Conservation (phyloP, 2,888 invertebrate species). For the Sarcophaga carnaria region DNA sequence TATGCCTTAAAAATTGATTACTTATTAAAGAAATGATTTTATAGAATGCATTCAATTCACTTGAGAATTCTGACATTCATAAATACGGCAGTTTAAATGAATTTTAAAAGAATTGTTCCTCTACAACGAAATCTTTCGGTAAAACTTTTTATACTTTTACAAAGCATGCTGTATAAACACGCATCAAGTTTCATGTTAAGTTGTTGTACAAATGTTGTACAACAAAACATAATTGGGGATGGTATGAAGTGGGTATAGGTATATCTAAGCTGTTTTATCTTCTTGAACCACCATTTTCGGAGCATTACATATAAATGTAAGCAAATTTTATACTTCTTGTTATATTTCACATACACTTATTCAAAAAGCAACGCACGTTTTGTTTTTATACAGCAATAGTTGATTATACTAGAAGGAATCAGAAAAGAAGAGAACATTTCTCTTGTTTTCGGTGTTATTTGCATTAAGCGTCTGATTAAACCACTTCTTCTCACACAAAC, state of each 20-base stretch:
- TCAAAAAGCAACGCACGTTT: constrained; percentile 63
- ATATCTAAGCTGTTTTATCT: constrained; percentile 55
- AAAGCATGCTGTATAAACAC: background rate
- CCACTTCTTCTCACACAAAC: constrained; percentile 38
- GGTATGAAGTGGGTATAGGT: constrained; percentile 42
- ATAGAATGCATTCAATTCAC: constrained; percentile 41
- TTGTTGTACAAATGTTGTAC: constrained; percentile 49
- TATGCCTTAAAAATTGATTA: too few species aligned
- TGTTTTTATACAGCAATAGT: constrained; percentile 58
- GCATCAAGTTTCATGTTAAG: constrained; percentile 16
- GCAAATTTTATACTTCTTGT: constrained; percentile 16
- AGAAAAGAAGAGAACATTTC: constrained; percentile 30
- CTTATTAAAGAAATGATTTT: too few species aligned
- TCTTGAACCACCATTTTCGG: constrained; percentile 51
- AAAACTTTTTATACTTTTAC: background rate
- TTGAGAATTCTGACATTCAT: constrained; percentile 45
- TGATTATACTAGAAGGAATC: constrained; percentile 62
- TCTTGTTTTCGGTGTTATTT: constrained; percentile 18
- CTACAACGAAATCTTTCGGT: constrained; percentile 3
- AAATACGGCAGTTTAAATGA: constrained; percentile 57
- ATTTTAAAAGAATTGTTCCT: constrained; percentile 50
- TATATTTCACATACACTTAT: constrained; percentile 22
- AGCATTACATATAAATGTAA: constrained; percentile 45
- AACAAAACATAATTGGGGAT: constrained; percentile 43
- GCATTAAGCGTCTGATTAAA: constrained; percentile 59